Percentiles rank a stretch among this genome's conserved stretches.
phyloP scores from a whole-genome alignment of 2,888 invertebrate genomes.

The Phortica magna region DNA sequence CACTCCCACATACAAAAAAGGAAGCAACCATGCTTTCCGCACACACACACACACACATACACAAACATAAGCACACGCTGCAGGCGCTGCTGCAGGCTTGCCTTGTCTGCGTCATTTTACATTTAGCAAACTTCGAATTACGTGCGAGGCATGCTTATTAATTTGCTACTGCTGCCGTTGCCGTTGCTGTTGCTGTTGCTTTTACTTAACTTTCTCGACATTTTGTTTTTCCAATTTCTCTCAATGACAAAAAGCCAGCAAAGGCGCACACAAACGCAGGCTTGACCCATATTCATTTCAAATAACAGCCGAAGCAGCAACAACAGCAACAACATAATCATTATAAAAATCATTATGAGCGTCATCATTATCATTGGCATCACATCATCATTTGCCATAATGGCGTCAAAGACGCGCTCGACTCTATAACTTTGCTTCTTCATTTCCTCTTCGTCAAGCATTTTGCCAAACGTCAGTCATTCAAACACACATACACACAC shows the following conservation, averaged over 20 bases:
- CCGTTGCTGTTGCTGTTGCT: constrained; percentile 9
- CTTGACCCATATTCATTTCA: constrained; percentile 63
- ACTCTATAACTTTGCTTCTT: neutral
- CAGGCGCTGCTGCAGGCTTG: neutral
- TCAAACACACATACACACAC: neutral
- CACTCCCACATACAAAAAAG: constrained; percentile 32
- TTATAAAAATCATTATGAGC: constrained; percentile 40
- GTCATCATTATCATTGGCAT: constrained; percentile 52
- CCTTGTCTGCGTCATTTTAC: constrained; percentile 49
- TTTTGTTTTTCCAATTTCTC: constrained; percentile 17
- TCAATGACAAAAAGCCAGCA: constrained; percentile 2
- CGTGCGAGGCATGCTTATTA: constrained; percentile 63
- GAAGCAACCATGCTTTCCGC: constrained; percentile 36
- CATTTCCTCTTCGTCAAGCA: constrained; percentile 23
- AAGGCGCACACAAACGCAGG: constrained; percentile 1
- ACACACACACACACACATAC: constrained; percentile 22
- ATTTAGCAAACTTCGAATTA: constrained; percentile 63
- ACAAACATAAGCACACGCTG: constrained; percentile 57
- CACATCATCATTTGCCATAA: constrained; percentile 63
- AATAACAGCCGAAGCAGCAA: constrained; percentile 21
- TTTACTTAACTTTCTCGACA: constrained; percentile 13
- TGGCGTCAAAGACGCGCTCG: constrained; percentile 16
- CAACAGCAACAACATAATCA: constrained; percentile 1
- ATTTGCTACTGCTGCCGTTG: constrained; percentile 43
- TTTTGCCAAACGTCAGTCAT: constrained; percentile 29